phyloP scores from a whole-genome alignment of 2,797 vertebrate genomes.

The Fistularia tabacaria region DNA sequence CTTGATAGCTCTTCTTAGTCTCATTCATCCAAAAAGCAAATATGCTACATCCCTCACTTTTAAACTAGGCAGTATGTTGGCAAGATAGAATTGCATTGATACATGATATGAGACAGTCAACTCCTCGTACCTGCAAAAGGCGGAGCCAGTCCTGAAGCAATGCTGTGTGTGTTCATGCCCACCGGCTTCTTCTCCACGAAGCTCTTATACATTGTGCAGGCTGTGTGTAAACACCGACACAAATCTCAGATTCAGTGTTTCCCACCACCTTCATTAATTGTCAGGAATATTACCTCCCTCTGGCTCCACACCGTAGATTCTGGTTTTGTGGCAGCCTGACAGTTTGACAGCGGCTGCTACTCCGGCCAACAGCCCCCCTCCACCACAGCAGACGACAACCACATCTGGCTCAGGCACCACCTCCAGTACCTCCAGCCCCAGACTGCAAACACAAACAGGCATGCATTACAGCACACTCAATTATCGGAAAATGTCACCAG shows the following conservation, averaged over 20 bases:
- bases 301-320: conserved; percentile 78
- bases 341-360: conserved; percentile 75
- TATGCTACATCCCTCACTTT: too few species aligned
- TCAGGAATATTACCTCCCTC: conserved; percentile 66
- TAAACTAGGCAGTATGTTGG: too few species aligned
- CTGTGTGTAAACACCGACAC: conserved; percentile 44
- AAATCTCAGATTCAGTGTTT: too few species aligned
- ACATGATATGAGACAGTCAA: too few species aligned
- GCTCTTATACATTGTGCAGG: conserved; percentile 79
- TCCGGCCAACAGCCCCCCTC: conserved; percentile 74
- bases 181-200: conserved; percentile 76
- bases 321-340: conserved; percentile 67
- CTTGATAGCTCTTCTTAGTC: too few species aligned
- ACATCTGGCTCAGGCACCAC: conserved; percentile 67
- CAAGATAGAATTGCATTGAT: too few species aligned
- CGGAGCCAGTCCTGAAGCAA: conserved; percentile 76
- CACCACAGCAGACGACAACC: conserved; percentile 78
- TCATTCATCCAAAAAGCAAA: too few species aligned
- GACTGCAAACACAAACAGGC: conserved; percentile 38
- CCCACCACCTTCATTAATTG: neutral
- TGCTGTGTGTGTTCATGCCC: conserved; percentile 72
- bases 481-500: too few species aligned
- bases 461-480: neutral
- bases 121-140: conserved; percentile 70
- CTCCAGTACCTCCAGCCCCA: conserved; percentile 77